A percentile compares a stretch with the other conserved stretches of the same genome.
phyloP scores from a whole-genome alignment of 2,797 vertebrate species.

The Triplophysa yarkandensis region DNA sequence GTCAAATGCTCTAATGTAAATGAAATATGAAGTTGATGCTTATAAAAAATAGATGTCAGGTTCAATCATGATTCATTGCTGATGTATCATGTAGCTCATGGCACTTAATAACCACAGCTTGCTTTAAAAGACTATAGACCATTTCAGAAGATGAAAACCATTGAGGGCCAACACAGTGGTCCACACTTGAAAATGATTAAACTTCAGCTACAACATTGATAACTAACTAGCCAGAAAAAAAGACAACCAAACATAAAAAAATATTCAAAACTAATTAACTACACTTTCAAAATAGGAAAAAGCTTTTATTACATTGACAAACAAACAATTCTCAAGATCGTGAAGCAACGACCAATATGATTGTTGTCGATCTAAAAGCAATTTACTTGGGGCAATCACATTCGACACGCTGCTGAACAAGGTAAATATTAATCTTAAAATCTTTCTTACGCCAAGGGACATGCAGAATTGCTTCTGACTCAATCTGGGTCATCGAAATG shows the following conservation, averaged over 20 bases:
- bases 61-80: background rate
- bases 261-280: no score
- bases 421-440: slow-evolving; percentile 30
- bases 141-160: no score
- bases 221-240: background rate
- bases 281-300: background rate
- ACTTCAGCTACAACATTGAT: background rate
- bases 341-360: background rate
- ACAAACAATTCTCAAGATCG: background rate
- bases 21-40: background rate
- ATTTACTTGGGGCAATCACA: background rate
- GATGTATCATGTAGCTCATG: no score
- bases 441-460: background rate
- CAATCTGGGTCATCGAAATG: slow-evolving; percentile 15
- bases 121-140: no score
- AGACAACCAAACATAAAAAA: background rate
- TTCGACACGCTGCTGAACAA: slow-evolving; percentile 11
- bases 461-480: slow-evolving; percentile 1
- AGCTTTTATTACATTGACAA: no score
- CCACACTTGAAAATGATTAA: background rate
- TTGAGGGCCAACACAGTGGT: no score
- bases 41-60: background rate
- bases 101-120: no score
- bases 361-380: slow-evolving; percentile 13
- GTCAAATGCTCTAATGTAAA: background rate